Base-by-base conservation (phyloP, 2,888 invertebrate species). In the Lysandra coridon region DNA sequence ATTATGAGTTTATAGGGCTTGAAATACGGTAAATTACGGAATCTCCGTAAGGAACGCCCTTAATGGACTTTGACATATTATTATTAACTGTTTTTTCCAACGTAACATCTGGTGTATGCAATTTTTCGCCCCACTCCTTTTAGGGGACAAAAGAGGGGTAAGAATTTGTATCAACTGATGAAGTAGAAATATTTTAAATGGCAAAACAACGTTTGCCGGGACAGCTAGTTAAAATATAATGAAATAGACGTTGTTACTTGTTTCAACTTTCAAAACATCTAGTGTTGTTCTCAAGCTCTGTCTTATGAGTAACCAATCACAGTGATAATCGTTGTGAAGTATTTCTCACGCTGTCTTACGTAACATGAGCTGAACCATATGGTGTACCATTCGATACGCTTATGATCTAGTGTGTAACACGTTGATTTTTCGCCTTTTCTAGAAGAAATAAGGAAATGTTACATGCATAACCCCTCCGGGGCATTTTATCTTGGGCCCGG, bases 291-390 rank as follows among this genome's bases (percentile, higher is more conserved):
- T 33, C 69, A 69, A 14, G 33, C 33, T 0, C 14, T 37, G 17
- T 69, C 69, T 69, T 14, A 33, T 30, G 76, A 14, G 53, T 76
- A 57, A 17, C 76, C 53, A 33, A 76, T 53, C 76, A 1, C 14
- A 53, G 75, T 75, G 75, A 76, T 76, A 76, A 76, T 76, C 57
- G 30, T 33, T 57, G 76, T 57, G 57, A 30, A 49, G 49, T 75
- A 33, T 57, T 76, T 76, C 76, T 76, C 76, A 76, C 76, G 76
- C 76, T 57, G 76, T 57, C 57, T 76, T 76, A 76, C 53, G 76
- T 57, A 76, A 76, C 76, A 6, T 57, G 76, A 76, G 49, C 49
- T 14, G 76, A 53, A 30, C 49, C 76, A 76, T 57, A 76, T 76
- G 76, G 76, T 17, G 76, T 33, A 33, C 33, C 53, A 57, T 76